Evolutionary conservation across 2,797 vertebrate species (phyloP).

Genomic region (Falco berigora): DNA sequence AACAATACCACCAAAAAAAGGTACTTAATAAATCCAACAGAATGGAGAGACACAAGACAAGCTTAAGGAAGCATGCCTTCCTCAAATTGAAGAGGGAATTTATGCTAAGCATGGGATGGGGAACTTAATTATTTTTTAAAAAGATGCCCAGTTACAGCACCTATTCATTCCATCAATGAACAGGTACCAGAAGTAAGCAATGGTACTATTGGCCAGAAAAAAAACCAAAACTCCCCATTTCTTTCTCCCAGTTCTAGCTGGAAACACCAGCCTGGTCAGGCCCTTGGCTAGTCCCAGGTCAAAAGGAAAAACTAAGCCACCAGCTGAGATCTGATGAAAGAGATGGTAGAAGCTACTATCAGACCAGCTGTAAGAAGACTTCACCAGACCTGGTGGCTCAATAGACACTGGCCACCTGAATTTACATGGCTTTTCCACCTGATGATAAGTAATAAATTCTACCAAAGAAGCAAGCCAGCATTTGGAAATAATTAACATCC

Average conservation of each 20-base stretch:
- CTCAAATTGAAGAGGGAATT: background rate
- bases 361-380: background rate
- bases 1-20: background rate
- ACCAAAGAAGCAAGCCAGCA: background rate
- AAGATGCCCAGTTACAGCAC: background rate
- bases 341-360: background rate
- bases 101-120: background rate
- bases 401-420: background rate
- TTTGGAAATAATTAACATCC: background rate
- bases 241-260: background rate
- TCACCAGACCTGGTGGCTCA: background rate
- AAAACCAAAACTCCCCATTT: background rate
- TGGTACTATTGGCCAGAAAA: background rate
- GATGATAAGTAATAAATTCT: background rate
- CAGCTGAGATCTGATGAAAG: background rate
- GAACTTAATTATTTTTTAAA: background rate
- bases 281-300: background rate
- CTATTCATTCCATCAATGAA: background rate
- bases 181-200: background rate
- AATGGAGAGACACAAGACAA: background rate
- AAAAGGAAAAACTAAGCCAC: background rate
- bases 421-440: background rate
- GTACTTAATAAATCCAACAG: background rate
- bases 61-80: accelerated
- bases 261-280: background rate